Base-by-base conservation (phyloP, 1,140 invertebrate species). In the Pachypeltis micranthus region DNA sequence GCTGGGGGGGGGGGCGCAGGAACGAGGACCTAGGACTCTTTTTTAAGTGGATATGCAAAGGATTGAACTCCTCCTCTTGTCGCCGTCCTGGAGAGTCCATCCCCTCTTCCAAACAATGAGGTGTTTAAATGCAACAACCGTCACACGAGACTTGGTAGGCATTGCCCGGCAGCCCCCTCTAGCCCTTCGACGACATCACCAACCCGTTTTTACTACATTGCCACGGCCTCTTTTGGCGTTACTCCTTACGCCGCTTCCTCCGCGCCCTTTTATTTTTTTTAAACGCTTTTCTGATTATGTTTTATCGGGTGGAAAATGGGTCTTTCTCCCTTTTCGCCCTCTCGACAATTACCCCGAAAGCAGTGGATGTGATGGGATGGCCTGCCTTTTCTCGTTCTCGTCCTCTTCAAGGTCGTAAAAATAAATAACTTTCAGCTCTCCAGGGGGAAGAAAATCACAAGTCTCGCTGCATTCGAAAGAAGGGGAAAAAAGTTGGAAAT, bases 301-400 rank as follows among this genome's bases (percentile, higher is more conserved):
- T 67, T 67, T 67, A 67, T 67, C 66, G 63, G 44, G 60, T 51
- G 66, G 66, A 67, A 67, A 67, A 67, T 67, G 58, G 55, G 27
- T 3, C 7, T 21, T 51, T 51, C 28, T 59, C 57, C 24, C 57
- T 16, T n/a, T 59, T 59, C 28, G 28, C 28, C 29, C 28, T 28
- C 25, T 59, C 29, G 57, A 59, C 57, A 59, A 59, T 59, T 59
- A 31, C 57, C 57, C 47, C 12, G 47, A 4, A 25, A 56, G 54
- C 16, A 31, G 57, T 25, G n/a, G 57, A 23, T 16, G 31, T 10
- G n/a, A 16, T 23, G 26, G 2, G 27, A 23, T 26, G 7, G 27
- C 16, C 25, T 3, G 19, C 2, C 54, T 21, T 56, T 56, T 25
- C 25, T 56, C 54, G 16, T 56, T 56, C 54, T 56, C 25, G 16